These are phyloP conservation scores for Tympanuchus pallidicinctus DNA, from an alignment of 2,113 vertebrate genomes.

Conservation along the genomic window DNA sequence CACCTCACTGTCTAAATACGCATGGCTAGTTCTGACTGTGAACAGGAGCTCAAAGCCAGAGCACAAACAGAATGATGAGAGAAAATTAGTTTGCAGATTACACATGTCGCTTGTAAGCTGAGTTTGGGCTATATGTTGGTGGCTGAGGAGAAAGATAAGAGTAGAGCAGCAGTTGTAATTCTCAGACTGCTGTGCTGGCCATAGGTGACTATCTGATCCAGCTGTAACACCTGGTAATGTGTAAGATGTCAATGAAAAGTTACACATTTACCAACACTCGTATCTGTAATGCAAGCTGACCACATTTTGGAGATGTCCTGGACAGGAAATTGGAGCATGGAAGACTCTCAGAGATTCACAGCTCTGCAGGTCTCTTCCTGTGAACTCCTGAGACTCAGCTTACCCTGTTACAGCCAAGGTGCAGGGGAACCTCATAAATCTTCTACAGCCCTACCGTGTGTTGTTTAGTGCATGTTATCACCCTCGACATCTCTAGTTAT, in stretches of 20 bases:
- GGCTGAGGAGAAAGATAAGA: neutral
- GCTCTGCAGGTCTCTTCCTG: neutral
- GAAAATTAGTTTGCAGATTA: conserved; percentile 45
- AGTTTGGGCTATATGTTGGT: neutral
- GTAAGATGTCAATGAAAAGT: neutral
- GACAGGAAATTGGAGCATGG: neutral
- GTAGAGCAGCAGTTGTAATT: neutral
- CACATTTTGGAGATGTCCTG: neutral
- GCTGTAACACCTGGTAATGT: neutral
- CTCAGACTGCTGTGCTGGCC: neutral
- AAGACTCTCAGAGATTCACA: neutral
- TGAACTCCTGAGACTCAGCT: neutral
- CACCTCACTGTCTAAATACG: neutral
- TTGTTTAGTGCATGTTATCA: conserved; percentile 44
- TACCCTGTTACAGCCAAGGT: neutral
- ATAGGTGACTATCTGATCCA: neutral
- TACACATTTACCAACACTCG: neutral
- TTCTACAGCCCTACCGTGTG: neutral
- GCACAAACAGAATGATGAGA: neutral
- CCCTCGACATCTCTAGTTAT: neutral
- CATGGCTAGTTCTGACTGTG: neutral
- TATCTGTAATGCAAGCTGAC: neutral
- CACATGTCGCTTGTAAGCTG: neutral
- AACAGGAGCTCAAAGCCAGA: neutral
- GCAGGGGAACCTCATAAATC: conserved; percentile 52